phyloP scores from a whole-genome alignment of 2,888 invertebrate species.

The Chrysina gloriosa region DNA sequence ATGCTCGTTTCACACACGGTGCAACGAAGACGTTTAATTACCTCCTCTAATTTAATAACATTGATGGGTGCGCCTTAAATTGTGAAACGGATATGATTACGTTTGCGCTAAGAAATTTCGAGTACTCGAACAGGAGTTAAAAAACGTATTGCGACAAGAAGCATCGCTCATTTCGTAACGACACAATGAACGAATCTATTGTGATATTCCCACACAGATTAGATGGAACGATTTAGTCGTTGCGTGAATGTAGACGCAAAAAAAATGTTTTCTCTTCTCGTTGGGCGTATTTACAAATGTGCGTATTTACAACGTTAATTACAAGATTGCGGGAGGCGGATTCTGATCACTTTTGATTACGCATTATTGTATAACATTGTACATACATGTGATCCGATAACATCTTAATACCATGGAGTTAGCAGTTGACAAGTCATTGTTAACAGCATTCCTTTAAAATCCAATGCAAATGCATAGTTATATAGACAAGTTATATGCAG shows the following conservation, averaged over 20 bases:
- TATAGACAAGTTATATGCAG: no score
- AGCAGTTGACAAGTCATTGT: no score
- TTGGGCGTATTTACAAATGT: neutral
- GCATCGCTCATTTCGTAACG: neutral
- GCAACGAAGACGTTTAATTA: neutral
- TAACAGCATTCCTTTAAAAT: no score
- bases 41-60: slow-evolving; percentile 10
- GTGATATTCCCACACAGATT: slow-evolving; percentile 6
- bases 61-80: neutral
- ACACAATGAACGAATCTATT: slow-evolving; percentile 20
- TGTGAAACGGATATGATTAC: slow-evolving; percentile 18
- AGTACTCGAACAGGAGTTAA: neutral
- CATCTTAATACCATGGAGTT: no score
- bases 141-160: slow-evolving; percentile 5
- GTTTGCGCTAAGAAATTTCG: slow-evolving; percentile 1
- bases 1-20: neutral
- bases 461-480: no score
- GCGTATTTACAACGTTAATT: slow-evolving; percentile 16
- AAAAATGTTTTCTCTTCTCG: neutral
- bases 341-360: neutral
- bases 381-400: slow-evolving; percentile 4
- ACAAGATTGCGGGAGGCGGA: neutral
- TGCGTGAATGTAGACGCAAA: slow-evolving; percentile 2
- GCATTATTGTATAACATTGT: neutral
- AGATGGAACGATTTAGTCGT: neutral